phyloP scores from a whole-genome alignment of 2,113 vertebrate genomes.

The Dendrocopos noguchii region DNA sequence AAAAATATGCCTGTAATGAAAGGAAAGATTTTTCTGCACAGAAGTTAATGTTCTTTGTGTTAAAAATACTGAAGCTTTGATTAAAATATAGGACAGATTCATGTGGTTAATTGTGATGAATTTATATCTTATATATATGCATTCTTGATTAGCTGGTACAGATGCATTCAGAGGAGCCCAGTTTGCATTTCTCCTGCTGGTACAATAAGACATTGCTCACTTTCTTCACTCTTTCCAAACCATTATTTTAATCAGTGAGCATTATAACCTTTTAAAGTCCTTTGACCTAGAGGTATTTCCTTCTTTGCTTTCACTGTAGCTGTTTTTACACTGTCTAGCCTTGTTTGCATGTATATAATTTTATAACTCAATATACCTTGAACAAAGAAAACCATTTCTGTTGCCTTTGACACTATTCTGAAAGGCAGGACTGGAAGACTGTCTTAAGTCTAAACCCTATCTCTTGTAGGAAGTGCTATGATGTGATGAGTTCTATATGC shows the following conservation, averaged over 20 bases:
- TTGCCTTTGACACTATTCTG: neutral
- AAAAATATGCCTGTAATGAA: neutral
- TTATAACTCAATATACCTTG: neutral
- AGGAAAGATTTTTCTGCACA: neutral
- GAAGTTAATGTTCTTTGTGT: neutral
- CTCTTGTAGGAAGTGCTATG: neutral
- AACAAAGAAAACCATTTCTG: neutral
- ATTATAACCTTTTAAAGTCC: neutral
- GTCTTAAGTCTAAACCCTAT: neutral
- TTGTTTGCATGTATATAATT: neutral
- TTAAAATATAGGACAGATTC: neutral
- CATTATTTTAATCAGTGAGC: neutral
- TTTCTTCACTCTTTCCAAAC: neutral
- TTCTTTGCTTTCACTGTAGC: neutral
- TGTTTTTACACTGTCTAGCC: neutral
- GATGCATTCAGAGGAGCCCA: neutral
- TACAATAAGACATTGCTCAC: neutral
- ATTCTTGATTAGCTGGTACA: neutral
- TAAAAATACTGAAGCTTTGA: neutral
- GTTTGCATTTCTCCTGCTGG: neutral
- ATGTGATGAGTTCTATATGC: neutral
- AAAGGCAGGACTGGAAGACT: neutral
- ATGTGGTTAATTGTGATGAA: neutral
- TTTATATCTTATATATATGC: neutral
- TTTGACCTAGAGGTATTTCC: neutral